phyloP scores from a whole-genome alignment of 2,113 vertebrate genomes.

The Chinchilla lanigera region DNA sequence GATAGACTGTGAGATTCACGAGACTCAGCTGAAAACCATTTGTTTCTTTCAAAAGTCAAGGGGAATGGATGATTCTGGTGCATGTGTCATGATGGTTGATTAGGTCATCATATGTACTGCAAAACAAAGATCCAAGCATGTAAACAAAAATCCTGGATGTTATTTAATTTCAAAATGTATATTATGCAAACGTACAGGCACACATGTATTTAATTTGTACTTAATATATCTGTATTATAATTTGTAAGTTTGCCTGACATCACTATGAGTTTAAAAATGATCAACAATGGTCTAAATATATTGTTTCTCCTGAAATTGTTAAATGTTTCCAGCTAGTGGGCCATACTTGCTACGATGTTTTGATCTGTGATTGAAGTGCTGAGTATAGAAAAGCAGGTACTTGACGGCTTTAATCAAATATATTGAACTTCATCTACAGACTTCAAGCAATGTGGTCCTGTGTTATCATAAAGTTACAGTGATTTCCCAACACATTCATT shows the following conservation, averaged over 20 bases:
- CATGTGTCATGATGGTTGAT: slow-evolving; percentile 45
- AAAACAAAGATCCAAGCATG: neutral
- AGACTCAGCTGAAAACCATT: slow-evolving; percentile 47
- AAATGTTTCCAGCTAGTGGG: neutral
- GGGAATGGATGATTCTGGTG: neutral
- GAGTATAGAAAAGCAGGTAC: neutral
- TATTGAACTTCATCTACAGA: slow-evolving; percentile 37
- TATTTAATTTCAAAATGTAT: neutral
- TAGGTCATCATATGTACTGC: neutral
- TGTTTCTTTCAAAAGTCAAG: slow-evolving; percentile 65
- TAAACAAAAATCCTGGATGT: neutral
- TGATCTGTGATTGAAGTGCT: neutral
- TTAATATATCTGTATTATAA: slow-evolving; percentile 31
- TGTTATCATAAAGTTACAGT: neutral
- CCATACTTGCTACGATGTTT: neutral
- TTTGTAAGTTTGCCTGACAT: neutral
- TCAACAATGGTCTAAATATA: neutral
- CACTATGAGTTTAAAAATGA: neutral
- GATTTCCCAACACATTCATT: slow-evolving; percentile 30
- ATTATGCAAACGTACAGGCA: neutral
- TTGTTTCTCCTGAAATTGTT: slow-evolving; percentile 33
- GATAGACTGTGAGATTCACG: slow-evolving; percentile 43
- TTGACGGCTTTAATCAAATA: slow-evolving; percentile 33
- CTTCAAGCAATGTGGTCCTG: neutral
- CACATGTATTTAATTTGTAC: neutral